These are phyloP conservation scores for Halcyon leucocephala DNA, from an alignment of 2,797 vertebrate species.

Conservation along the genomic window DNA sequence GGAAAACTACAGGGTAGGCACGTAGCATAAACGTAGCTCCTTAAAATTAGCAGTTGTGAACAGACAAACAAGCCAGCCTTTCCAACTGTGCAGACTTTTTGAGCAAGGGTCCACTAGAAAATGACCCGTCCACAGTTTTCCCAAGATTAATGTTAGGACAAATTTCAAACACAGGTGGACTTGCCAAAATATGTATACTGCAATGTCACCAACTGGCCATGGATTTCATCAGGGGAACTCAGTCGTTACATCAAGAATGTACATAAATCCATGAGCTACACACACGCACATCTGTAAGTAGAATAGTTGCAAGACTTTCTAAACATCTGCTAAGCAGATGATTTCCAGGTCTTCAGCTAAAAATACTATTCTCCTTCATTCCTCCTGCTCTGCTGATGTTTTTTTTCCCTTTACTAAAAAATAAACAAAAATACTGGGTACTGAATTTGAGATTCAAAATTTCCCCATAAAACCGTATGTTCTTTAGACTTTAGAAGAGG, in stretches of 20 bases:
- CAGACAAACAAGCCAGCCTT: neutral
- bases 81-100: neutral
- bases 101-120: neutral
- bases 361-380: neutral
- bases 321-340: neutral
- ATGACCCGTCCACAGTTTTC: neutral
- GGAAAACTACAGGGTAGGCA: neutral
- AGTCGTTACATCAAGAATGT: neutral
- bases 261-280: neutral
- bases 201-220: neutral
- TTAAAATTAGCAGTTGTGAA: neutral
- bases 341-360: neutral
- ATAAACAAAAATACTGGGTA: neutral
- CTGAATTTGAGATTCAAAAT: neutral
- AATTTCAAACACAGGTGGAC: neutral
- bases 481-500: neutral
- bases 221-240: neutral
- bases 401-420: neutral
- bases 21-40: neutral
- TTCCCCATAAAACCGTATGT: neutral
- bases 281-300: neutral
- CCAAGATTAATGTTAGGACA: neutral
- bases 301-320: neutral
- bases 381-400: neutral
- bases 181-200: neutral